These are phyloP conservation scores for Propithecus deckenii DNA, from an alignment of 2,797 vertebrate species.

Conservation along the genomic window DNA sequence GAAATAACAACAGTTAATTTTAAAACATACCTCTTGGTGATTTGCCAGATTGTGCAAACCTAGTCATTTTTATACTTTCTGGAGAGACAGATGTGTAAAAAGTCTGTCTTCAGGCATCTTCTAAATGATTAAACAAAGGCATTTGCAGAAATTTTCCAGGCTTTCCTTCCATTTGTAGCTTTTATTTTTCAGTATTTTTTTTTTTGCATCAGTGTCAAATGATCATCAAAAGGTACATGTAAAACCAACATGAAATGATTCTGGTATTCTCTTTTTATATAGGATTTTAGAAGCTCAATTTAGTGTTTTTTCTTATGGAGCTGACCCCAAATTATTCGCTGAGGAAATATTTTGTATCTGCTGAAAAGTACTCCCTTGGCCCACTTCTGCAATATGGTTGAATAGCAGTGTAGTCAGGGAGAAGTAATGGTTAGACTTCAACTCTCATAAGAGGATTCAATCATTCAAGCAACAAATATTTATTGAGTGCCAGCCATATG, in stretches of 20 bases:
- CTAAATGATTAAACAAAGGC: not conserved
- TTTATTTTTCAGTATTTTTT: not conserved
- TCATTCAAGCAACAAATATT: conserved; percentile 70
- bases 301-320: not conserved
- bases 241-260: not conserved
- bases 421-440: conserved; percentile 54
- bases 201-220: not conserved
- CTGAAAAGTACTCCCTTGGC: conserved; percentile 32
- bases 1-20: not conserved
- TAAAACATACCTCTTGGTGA: not conserved
- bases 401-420: conserved; percentile 48
- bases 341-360: conserved; percentile 20
- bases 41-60: not conserved
- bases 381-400: conserved; percentile 16
- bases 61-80: not conserved
- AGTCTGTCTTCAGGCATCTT: not conserved
- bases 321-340: conserved; percentile 27
- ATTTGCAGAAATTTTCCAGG: not conserved
- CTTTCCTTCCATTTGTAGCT: not conserved
- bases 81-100: not conserved
- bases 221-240: not conserved
- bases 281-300: not conserved
- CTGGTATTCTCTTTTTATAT: not conserved
- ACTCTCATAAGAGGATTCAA: conserved; percentile 63
- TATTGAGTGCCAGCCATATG: conserved; percentile 67